A percentile compares a stretch with the other conserved stretches of the same genome.
Conservation (phyloP, 2,888 invertebrate species). For the Trichopoda pennipes region DNA sequence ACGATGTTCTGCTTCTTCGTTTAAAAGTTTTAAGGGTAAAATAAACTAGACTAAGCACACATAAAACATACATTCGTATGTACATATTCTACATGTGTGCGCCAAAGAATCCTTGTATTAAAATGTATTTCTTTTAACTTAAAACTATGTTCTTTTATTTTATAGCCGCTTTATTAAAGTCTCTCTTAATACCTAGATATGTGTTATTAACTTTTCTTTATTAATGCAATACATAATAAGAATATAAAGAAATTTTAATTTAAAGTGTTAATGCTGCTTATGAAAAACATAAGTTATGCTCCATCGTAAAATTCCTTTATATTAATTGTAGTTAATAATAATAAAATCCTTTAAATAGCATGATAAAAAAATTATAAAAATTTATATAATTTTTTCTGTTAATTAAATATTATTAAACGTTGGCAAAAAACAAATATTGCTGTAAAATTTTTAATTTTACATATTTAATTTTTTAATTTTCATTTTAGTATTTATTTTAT, state of each 20-base stretch:
- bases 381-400: not conserved
- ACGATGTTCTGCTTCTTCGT: not conserved
- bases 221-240: not conserved
- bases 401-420: conserved; percentile 7
- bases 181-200: conserved; percentile 5
- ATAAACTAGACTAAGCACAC: not conserved
- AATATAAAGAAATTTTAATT: conserved; percentile 24
- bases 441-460: too few relatives aligned
- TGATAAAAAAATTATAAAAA: not conserved
- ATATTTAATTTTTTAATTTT: too few relatives aligned
- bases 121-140: conserved; percentile 15
- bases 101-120: not conserved
- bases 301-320: not conserved
- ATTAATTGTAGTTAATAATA: conserved; percentile 23
- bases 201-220: conserved; percentile 5
- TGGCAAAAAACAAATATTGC: too few relatives aligned
- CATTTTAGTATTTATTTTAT: too few relatives aligned
- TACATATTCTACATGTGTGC: not conserved
- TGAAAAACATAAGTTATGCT: not conserved
- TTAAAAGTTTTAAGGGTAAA: not conserved
- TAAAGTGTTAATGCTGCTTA: conserved; percentile 38
- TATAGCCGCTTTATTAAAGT: conserved; percentile 11
- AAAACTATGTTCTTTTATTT: not conserved
- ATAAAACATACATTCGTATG: not conserved
- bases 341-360: not conserved